Evolutionary conservation across 2,888 invertebrate genomes (phyloP), one percentile per base, ranked within the genome.

Genomic region (Troides oblongomaculatus): DNA sequence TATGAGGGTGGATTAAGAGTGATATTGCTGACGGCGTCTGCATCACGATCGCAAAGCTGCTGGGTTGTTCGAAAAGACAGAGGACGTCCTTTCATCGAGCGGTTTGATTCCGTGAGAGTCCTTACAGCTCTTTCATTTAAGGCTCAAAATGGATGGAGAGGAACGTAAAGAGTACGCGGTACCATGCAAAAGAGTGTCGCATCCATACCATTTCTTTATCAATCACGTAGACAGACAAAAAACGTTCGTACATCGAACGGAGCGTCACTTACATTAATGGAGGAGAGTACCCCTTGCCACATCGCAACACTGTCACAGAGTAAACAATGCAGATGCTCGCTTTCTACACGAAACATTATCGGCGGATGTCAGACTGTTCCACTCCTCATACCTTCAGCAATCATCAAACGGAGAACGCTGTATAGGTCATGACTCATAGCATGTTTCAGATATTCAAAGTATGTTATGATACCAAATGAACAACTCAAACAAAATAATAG

Each of bases 191-290:
- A 73, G 76, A 86, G 85, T 89, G 88, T 89, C 89, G 85, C 83
- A 84, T 84, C 83, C 84, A 84, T 84, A 84, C 81, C 86, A 82
- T 84, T 89, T 87, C 87, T 89, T 89, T 89, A 90, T 90, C 89
- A 90, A 90, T 90, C 89, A 90, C 83, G 85, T 82, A 84, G 87
- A 85, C 84, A 85, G 84, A 88, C 88, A 87, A 88, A 88, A 86
- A 87, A 83, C 83, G 84, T 83, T 81, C 81, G 86, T 83, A 84
- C 87, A 87, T 90, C 88, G 89, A 89, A 89, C 87, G 77, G 82
- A 82, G 87, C 87, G 87, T 88, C 88, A 89, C 89, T 90, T 89
- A 89, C 87, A 81, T 83, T 90, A 90, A 90, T 90, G 90, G 85
- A 84, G 62, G 62, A 79, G 81, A 62, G 83, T 82, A 81, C 83